phyloP scores from a whole-genome alignment of 2,113 vertebrate species.

The Xenopus laevis region DNA sequence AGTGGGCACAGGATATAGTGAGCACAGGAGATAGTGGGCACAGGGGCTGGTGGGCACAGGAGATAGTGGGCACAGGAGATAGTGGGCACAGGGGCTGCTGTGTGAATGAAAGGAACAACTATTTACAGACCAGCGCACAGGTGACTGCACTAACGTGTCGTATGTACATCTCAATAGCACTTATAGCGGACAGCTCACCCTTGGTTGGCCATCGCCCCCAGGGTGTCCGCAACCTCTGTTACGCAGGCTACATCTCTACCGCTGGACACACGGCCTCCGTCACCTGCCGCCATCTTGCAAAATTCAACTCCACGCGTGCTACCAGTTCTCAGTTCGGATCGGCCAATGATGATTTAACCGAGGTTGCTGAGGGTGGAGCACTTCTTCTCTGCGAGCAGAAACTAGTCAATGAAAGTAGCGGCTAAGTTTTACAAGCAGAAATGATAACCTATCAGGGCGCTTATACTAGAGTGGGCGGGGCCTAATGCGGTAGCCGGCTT shows the following conservation, averaged over 20 bases:
- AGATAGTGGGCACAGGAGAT: too few species aligned
- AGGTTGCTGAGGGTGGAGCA: not conserved
- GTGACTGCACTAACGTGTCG: too few species aligned
- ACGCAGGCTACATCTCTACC: slow-evolving; percentile 86
- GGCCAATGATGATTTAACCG: not conserved
- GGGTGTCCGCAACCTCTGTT: slow-evolving; percentile 81
- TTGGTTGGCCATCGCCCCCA: slow-evolving; percentile 81
- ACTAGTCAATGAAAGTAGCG: slow-evolving; percentile 38
- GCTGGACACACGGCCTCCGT: slow-evolving; percentile 82
- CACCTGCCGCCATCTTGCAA: slow-evolving; percentile 63
- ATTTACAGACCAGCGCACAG: too few species aligned
- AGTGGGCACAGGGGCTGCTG: too few species aligned
- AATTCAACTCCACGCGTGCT: slow-evolving; percentile 29
- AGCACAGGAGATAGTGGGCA: too few species aligned
- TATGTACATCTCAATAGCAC: too few species aligned
- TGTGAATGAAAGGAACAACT: too few species aligned
- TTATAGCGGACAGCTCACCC: slow-evolving; percentile 67
- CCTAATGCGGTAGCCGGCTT: not conserved
- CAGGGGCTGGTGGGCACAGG: too few species aligned
- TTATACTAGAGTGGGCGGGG: not conserved
- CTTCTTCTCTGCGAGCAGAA: not conserved
- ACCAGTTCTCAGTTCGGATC: slow-evolving; percentile 22
- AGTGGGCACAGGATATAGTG: too few species aligned
- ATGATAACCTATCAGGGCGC: not conserved
- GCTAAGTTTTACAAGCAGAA: not conserved